Base-by-base conservation (phyloP, 1,140 invertebrate species). In the Cherax quadricarinatus region DNA sequence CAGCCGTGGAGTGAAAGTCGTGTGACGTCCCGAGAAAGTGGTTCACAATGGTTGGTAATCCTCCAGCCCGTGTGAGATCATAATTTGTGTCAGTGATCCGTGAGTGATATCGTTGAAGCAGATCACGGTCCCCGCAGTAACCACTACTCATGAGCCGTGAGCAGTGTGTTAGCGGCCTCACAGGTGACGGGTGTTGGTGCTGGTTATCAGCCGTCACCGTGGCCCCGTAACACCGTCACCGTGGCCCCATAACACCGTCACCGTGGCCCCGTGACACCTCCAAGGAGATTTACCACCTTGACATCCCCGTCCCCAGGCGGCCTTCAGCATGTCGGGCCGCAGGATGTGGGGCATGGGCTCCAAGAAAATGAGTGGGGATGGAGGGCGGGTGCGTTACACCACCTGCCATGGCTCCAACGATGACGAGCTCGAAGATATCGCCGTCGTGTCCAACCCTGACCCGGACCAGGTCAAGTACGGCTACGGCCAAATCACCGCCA, bases 401-500 rank as follows among this genome's bases (percentile, higher is more conserved):
- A 83, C 84, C 82, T 91, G 86, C 41, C 94, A 94, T 4, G 94
- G 94, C 7, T 92, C 93, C 3, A 9, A 75, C 7, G 93, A 94
- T 66, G 95, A 97, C 95, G 97, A 97, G 94, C 95, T 97, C 81
- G 97, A 97, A 94, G 97, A 97, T 95, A 97, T 97, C 94, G 97
- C 97, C 60, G 96, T 97, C 92, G 97, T 97, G 81, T 96, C 96
- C 92, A 96, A 96, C 94, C 96, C 95, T 24, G 94, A 94, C 78
- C 95, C 95, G 9, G 95, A 95, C 94, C 96, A 96, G 94, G 96
- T 97, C 94, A 96, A 96, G 94, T 96, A 97, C 95, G 96, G 95
- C 4, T 94, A 94, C 93, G 96, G 96, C 94, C 95, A 95, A 93
- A 94, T 95, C 89, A 96, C 96, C 41, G 95, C 95, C 94, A 97